Base-by-base conservation (phyloP, 2,797 vertebrate species). In the Lerista edwardsae region DNA sequence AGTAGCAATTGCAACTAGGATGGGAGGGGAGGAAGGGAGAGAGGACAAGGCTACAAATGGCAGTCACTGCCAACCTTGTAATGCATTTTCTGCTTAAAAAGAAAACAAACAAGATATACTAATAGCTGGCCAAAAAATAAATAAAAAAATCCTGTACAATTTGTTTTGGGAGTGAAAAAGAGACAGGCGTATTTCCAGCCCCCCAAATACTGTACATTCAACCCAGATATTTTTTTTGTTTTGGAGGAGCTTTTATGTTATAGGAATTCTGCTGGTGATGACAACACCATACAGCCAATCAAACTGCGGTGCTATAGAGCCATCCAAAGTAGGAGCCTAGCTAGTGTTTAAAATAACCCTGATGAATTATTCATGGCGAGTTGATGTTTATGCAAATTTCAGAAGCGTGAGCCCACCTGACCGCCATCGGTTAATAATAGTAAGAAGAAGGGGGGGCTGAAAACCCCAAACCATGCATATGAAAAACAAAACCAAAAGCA, bases 361-460 rank as follows among this genome's bases (percentile, higher is more conserved):
- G 93, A 98, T 98, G 97, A 97, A 98, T 98, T 97, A 98, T 98
- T 98, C 97, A 98, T 97, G 92, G 87, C 75, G 92, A 89, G 89
- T 96, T 96, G 95, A 97, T 97, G 97, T 97, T 97, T 97, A 98
- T 98, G 97, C 97, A 98, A 97, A 97, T 96, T 93, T 93, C 89
- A 96, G 88, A 94, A 90, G 87, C 91, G 88, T 95, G 89, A 90
- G 90, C 91, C 90, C 89, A 95, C 94, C 95, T 95, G 92, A 93
- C 93, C 93, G 93, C 93, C 93, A 93, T 85, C 91, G 85, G 91
- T 92, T 93, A 93, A 86, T 90, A 91, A 90, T 80, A 92, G 82
- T 67, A 92, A 80, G 79, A 86, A 84, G 44, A 27, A 74, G 61
- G 51, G 73, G 80, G 90, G 75, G 31, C 8, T 64, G 5, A 65